These are phyloP conservation scores for Anisognathus igniventris DNA, from an alignment of 2,797 vertebrate genomes.

Conservation along the genomic window DNA sequence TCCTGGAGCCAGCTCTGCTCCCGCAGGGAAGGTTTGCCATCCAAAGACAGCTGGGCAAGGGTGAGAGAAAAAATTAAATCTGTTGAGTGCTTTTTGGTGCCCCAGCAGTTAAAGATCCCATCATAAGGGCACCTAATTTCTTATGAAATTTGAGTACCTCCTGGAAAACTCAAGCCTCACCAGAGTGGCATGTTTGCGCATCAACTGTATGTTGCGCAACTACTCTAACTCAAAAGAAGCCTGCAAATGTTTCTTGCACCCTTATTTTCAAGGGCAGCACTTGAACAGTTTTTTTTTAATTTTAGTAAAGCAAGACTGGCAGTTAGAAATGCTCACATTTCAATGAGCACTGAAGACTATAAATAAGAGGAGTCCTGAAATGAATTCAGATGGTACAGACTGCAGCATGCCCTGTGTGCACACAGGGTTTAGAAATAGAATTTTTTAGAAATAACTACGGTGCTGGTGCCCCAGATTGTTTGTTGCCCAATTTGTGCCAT, in stretches of 20 bases:
- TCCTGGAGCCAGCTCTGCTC: background rate
- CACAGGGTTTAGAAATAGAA: background rate
- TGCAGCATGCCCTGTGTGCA: background rate
- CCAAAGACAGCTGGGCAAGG: background rate
- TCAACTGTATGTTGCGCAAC: background rate
- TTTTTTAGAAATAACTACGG: rapidly evolving
- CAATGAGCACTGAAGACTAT: background rate
- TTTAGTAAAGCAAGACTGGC: background rate
- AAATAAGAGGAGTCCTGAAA: background rate
- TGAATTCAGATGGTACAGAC: background rate
- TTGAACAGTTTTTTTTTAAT: background rate
- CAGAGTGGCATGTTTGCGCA: background rate
- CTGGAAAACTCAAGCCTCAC: background rate
- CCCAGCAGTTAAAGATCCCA: background rate
- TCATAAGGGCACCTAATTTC: background rate
- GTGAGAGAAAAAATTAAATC: background rate
- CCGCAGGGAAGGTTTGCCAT: background rate
- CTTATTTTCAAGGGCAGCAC: background rate
- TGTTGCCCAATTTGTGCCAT: background rate
- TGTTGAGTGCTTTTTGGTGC: background rate
- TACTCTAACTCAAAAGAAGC: background rate
- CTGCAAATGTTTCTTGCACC: background rate
- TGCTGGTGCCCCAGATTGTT: background rate
- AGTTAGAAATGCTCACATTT: background rate
- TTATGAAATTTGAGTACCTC: background rate